Evolutionary conservation across 2,888 invertebrate genomes (phyloP).

Genomic region (Heliconius aoede): DNA sequence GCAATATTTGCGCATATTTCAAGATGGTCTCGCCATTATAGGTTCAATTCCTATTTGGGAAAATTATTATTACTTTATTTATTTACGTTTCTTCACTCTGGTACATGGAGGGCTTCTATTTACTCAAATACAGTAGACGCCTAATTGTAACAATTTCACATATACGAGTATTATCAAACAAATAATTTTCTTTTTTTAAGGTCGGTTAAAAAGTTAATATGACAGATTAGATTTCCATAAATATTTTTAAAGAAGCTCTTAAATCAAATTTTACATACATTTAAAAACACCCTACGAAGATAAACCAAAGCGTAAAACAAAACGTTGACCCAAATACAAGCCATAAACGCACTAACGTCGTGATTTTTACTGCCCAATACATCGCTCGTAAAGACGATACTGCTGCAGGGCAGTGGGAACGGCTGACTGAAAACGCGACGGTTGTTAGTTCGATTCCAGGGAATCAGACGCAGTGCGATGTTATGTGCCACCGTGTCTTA

Average conservation of each 20-base stretch:
- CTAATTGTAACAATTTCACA: too few species aligned
- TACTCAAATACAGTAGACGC: too few species aligned
- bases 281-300: not conserved
- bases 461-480: too few species aligned
- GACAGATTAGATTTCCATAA: not conserved
- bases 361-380: constrained; percentile 50
- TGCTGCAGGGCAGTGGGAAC: constrained; percentile 22
- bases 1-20: too few species aligned
- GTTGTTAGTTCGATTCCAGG: not conserved
- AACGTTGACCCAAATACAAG: constrained; percentile 43
- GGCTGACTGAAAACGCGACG: not conserved
- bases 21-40: too few species aligned
- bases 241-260: not conserved
- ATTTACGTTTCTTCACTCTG: too few species aligned
- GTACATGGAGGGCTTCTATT: too few species aligned
- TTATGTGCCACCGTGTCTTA: too few species aligned
- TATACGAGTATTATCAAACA: too few species aligned
- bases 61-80: too few species aligned
- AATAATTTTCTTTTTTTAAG: too few species aligned
- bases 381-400: constrained; percentile 43
- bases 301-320: constrained; percentile 31
- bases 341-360: constrained; percentile 47
- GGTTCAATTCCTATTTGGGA: too few species aligned
- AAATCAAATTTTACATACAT: not conserved
- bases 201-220: not conserved